Conservation (phyloP, 2,797 vertebrate genomes). For the Malurus leucopterus region DNA sequence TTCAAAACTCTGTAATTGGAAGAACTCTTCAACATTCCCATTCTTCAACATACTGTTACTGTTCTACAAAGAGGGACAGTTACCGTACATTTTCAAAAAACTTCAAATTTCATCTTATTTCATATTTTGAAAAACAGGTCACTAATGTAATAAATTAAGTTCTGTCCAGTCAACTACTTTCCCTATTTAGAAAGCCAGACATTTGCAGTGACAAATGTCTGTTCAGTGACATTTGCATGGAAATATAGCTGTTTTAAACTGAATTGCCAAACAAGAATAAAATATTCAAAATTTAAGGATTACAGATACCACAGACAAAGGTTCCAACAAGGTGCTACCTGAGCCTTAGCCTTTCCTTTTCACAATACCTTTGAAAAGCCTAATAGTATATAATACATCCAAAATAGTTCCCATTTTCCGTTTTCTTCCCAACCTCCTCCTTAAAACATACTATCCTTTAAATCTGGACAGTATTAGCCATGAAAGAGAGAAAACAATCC, state of each 20-base stretch:
- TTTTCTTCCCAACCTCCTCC: not conserved
- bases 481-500: not conserved
- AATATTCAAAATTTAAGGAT: not conserved
- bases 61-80: not conserved
- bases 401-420: not conserved
- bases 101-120: not conserved
- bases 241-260: not conserved
- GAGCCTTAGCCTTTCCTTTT: not conserved
- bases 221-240: not conserved
- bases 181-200: not conserved
- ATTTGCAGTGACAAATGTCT: too few species aligned
- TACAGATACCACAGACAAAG: not conserved
- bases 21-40: not conserved
- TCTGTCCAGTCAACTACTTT: not conserved
- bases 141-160: not conserved
- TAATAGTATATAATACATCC: not conserved
- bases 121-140: not conserved
- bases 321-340: not conserved
- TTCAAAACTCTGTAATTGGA: not conserved
- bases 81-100: not conserved
- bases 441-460: not conserved
- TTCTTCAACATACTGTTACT: rapidly evolving
- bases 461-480: not conserved
- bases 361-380: not conserved
- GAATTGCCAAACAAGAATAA: not conserved